phyloP scores from a whole-genome alignment of 1,140 invertebrate genomes.

The Drosophila simulans region DNA sequence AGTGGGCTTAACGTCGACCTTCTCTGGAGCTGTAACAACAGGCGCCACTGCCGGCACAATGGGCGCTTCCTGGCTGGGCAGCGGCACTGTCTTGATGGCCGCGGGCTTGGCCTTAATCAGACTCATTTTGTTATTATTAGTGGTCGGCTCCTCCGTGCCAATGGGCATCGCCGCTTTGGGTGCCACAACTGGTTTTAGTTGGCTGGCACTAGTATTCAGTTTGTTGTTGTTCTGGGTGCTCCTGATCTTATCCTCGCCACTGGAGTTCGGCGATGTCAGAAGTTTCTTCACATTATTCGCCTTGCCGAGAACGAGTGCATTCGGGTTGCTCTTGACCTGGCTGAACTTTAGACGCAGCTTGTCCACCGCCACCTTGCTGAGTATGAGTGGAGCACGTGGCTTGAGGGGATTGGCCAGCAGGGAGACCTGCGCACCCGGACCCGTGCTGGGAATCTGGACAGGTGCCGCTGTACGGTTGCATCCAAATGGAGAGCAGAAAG shows the following conservation, averaged over 20 bases:
- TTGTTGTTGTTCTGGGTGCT: constrained; percentile 7
- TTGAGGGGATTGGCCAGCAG: constrained; percentile 52
- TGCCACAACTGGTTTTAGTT: background rate
- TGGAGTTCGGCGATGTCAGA: background rate
- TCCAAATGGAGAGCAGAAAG: background rate
- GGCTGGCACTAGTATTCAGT: background rate
- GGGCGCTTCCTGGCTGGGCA: constrained; percentile 13
- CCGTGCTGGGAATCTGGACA: constrained; percentile 10
- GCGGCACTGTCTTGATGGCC: constrained; percentile 15
- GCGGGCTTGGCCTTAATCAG: constrained; percentile 15
- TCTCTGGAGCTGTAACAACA: background rate
- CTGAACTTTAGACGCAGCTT: constrained; percentile 64
- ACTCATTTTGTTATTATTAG: constrained; percentile 25
- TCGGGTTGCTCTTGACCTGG: constrained; percentile 52
- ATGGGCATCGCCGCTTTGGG: constrained; percentile 8
- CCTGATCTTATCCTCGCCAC: background rate
- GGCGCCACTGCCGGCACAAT: background rate
- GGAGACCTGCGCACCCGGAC: constrained; percentile 39
- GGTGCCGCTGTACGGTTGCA: constrained; percentile 14
- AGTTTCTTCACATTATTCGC: constrained; percentile 20
- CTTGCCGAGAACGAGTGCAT: constrained; percentile 49
- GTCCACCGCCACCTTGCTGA: constrained; percentile 67
- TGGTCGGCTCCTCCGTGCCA: constrained; percentile 2
- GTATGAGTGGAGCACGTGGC: constrained; percentile 48
- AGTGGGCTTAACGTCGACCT: background rate